phyloP scores from a whole-genome alignment of 2,888 invertebrate species.

The Rotaria socialis region DNA sequence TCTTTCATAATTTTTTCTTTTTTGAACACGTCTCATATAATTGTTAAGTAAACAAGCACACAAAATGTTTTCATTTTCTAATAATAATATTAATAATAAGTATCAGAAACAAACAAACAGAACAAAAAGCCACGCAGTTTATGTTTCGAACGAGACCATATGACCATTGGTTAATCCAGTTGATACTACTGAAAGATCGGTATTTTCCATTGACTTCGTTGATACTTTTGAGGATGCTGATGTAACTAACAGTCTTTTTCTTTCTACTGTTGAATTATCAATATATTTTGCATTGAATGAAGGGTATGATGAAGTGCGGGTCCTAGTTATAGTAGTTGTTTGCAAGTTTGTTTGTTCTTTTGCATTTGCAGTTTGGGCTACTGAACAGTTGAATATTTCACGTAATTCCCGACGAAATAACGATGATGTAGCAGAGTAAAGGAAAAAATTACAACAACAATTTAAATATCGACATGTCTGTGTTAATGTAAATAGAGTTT shows the following conservation, averaged over 20 bases:
- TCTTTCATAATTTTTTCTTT: background rate
- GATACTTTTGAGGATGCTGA: background rate
- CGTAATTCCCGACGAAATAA: slow-evolving; percentile 36
- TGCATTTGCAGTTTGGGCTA: background rate
- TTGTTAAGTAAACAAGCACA: slow-evolving; percentile 5
- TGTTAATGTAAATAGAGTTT: background rate
- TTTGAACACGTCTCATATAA: background rate
- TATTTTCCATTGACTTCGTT: background rate
- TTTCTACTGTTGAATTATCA: background rate
- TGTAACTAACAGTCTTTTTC: background rate
- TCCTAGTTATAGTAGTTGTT: background rate
- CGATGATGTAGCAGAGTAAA: slow-evolving; percentile 17
- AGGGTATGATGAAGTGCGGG: background rate
- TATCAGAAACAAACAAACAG: background rate
- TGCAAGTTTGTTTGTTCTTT: background rate
- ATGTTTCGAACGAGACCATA: background rate
- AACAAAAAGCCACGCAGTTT: background rate
- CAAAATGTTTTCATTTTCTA: background rate
- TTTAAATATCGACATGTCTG: slow-evolving; percentile 27
- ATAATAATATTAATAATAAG: background rate
- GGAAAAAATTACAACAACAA: slow-evolving; percentile 23
- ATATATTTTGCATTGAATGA: background rate
- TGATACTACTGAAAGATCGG: background rate
- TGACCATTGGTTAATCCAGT: background rate
- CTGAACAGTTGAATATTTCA: slow-evolving; percentile 4